Conservation (phyloP, 1,140 invertebrate species). For the Saccostrea glomerata region DNA sequence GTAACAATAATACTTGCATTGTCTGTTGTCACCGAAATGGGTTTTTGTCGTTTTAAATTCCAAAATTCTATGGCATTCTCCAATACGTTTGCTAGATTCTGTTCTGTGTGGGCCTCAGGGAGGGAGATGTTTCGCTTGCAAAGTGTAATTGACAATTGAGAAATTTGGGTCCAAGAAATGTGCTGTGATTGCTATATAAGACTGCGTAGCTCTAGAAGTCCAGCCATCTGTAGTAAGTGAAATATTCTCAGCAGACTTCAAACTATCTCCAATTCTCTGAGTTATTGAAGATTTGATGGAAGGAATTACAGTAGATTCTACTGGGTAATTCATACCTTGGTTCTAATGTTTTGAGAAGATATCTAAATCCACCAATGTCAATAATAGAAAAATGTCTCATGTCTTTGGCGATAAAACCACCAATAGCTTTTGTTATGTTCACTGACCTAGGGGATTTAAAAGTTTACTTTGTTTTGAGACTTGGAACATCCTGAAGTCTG, state of each 20-base stretch:
- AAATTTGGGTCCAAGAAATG: slow-evolving; percentile 41
- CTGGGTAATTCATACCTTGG: slow-evolving; percentile 39
- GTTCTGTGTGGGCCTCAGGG: too few relatives aligned
- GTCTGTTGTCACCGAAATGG: neutral
- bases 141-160: neutral
- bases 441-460: neutral
- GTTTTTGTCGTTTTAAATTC: neutral
- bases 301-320: slow-evolving; percentile 16
- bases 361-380: slow-evolving; percentile 40
- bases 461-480: too few relatives aligned
- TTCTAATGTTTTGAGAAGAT: slow-evolving; percentile 18
- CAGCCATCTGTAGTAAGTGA: slow-evolving; percentile 37
- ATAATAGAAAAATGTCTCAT: neutral
- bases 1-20: slow-evolving; percentile 42
- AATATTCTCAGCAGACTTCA: neutral
- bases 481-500: neutral
- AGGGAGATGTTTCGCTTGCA: neutral
- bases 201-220: slow-evolving; percentile 31
- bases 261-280: neutral
- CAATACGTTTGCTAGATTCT: neutral
- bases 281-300: neutral
- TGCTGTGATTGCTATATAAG: slow-evolving; percentile 33
- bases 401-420: neutral
- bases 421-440: slow-evolving; percentile 30
- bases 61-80: neutral